phyloP scores from a whole-genome alignment of 2,888 invertebrate genomes.

The Lepidonotus clava region DNA sequence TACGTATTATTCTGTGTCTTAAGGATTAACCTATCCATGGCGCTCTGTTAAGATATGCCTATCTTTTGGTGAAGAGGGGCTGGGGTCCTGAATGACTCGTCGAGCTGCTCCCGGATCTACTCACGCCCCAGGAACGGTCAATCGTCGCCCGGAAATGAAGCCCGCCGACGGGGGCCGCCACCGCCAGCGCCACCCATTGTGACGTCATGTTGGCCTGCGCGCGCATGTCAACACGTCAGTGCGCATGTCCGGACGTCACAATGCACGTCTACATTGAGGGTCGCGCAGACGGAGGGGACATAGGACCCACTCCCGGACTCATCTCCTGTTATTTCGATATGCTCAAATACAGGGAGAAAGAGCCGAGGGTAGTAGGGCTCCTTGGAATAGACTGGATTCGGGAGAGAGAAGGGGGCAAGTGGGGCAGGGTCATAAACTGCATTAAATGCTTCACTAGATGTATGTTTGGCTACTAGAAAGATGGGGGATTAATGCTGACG shows the following conservation, averaged over 20 bases:
- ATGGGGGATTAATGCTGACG: too few species aligned
- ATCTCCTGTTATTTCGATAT: slow-evolving; percentile 20
- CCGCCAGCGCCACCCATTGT: slow-evolving; percentile 21
- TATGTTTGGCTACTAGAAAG: too few species aligned
- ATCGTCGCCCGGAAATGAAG: slow-evolving; percentile 39
- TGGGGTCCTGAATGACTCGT: too few species aligned
- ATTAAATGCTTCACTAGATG: too few species aligned
- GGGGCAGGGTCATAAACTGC: background rate
- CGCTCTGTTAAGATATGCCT: too few species aligned
- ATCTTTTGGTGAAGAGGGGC: too few species aligned
- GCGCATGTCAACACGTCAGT: slow-evolving; percentile 31
- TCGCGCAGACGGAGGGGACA: background rate
- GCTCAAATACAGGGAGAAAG: background rate
- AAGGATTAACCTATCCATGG: too few species aligned
- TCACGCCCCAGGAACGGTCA: slow-evolving; percentile 9
- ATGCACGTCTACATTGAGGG: background rate
- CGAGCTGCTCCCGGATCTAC: too few species aligned
- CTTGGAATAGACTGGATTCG: background rate
- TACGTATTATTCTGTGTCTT: too few species aligned
- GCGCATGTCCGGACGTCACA: background rate
- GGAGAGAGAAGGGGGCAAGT: background rate
- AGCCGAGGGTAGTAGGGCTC: background rate
- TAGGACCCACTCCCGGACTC: background rate
- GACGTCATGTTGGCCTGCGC: slow-evolving; percentile 22
- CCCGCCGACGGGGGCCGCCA: background rate